Percentiles rank a stretch among this genome's conserved stretches.
phyloP scores from a whole-genome alignment of 37 sponge, comb jelly and placozoan species.

The Cladorhizidae sp. region DNA sequence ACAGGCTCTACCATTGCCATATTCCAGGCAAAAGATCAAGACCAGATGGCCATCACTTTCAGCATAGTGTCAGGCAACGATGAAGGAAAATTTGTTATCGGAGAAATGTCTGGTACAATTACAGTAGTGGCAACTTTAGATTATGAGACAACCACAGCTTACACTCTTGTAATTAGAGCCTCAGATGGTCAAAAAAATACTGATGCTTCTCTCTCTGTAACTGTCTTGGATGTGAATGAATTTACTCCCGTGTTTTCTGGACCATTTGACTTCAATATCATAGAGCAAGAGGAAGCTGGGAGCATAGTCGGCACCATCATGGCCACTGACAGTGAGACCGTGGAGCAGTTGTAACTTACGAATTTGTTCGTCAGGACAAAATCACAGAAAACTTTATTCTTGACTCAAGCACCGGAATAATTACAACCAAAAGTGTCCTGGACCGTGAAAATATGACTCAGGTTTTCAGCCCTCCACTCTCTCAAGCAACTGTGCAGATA shows the following conservation, averaged over 20 bases:
- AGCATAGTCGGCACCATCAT: conserved; percentile 30
- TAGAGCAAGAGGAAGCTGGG: conserved; percentile 25
- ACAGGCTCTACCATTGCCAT: conserved; percentile 1
- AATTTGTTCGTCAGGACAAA: background rate
- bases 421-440: conserved; percentile 40
- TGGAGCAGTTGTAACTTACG: conserved; percentile 10
- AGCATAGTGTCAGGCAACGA: conserved; percentile 16
- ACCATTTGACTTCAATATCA: conserved; percentile 14
- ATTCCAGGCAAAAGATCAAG: conserved; percentile 49
- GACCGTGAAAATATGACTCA: conserved; percentile 60
- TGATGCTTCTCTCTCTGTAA: conserved; percentile 27
- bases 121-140: conserved; percentile 46
- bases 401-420: conserved; percentile 34
- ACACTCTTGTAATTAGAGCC: conserved; percentile 45
- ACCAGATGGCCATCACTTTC: conserved; percentile 3
- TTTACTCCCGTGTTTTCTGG: conserved; percentile 52
- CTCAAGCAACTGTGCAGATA: background rate
- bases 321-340: conserved; percentile 54
- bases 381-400: background rate
- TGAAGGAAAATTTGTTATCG: conserved; percentile 53
- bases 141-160: conserved; percentile 39
- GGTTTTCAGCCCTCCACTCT: conserved; percentile 23
- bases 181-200: conserved; percentile 26
- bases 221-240: conserved; percentile 80
- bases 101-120: conserved; percentile 32